Conservation (phyloP, 2,113 vertebrate species). For the Anguilla japonica region DNA sequence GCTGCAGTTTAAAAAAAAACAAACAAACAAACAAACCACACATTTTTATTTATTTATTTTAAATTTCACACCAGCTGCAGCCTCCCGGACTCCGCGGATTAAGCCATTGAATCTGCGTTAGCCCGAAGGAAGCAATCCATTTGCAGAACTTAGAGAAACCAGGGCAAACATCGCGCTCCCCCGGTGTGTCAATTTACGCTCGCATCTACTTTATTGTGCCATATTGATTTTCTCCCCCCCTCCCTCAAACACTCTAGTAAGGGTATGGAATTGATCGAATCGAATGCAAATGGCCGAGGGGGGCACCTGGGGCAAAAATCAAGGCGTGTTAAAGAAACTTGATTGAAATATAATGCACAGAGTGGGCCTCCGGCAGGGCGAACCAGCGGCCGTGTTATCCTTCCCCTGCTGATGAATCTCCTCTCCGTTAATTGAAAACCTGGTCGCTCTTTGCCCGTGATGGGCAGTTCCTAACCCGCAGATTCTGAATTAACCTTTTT, state of each 20-base stretch:
- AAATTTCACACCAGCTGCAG: background rate
- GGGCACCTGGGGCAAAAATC: constrained; percentile 56
- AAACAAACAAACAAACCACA: no score
- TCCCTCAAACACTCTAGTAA: constrained; percentile 38
- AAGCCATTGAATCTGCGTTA: constrained; percentile 13
- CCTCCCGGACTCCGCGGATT: background rate
- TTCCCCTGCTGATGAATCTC: constrained; percentile 59
- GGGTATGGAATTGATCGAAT: constrained; percentile 49
- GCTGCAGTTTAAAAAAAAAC: background rate
- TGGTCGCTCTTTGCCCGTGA: constrained; percentile 45
- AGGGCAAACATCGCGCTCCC: constrained; percentile 39
- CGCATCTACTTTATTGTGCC: constrained; percentile 41
- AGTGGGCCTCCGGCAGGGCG: constrained; percentile 43
- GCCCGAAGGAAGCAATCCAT: constrained; percentile 27
- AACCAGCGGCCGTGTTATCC: constrained; percentile 36
- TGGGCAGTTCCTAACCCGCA: constrained; percentile 53
- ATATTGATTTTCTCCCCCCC: constrained; percentile 49
- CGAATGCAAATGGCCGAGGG: constrained; percentile 41
- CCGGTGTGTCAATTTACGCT: constrained; percentile 39
- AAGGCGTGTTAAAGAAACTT: constrained; percentile 54
- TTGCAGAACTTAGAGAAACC: constrained; percentile 18
- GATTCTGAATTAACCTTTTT: background rate
- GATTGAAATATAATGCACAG: constrained; percentile 54
- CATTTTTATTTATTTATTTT: background rate
- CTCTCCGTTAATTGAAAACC: constrained; percentile 67